These are phyloP conservation scores for Conchocele bisecta DNA, from an alignment of 2,888 invertebrate genomes.

Conservation along the genomic window DNA sequence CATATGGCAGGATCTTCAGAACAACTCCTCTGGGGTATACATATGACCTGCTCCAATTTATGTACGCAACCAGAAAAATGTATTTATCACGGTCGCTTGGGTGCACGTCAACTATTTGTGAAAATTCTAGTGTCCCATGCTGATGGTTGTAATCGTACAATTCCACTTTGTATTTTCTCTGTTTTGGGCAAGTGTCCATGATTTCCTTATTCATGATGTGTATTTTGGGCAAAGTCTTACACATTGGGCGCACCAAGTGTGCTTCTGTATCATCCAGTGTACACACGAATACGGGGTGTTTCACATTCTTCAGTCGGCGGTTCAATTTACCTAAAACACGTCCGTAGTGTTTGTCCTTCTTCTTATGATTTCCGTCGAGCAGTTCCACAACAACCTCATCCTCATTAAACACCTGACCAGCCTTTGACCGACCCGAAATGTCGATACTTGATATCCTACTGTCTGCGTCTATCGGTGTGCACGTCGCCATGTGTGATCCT, in stretches of 20 bases:
- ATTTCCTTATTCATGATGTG: conserved; percentile 40
- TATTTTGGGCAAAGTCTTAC: conserved; percentile 69
- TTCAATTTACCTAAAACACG: conserved; percentile 58
- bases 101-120: too few relatives aligned
- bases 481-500: too few relatives aligned
- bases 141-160: conserved; percentile 53
- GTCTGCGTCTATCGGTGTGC: too few relatives aligned
- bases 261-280: conserved; percentile 60
- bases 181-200: conserved; percentile 27
- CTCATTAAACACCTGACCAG: conserved; percentile 61
- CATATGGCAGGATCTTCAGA: conserved; percentile 43
- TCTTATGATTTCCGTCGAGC: conserved; percentile 28
- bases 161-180: conserved; percentile 40
- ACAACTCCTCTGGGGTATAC: conserved; percentile 61
- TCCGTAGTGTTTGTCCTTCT: conserved; percentile 50
- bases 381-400: conserved; percentile 65
- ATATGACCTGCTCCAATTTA: conserved; percentile 23
- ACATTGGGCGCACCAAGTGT: conserved; percentile 63
- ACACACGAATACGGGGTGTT: conserved; percentile 63
- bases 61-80: conserved; percentile 36
- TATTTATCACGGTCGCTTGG: conserved; percentile 18
- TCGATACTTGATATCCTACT: conserved; percentile 52
- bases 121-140: too few relatives aligned
- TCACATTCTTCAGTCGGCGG: conserved; percentile 38
- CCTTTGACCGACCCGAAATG: conserved; percentile 62